These are phyloP conservation scores for Polyergus mexicanus DNA, from an alignment of 1,140 invertebrate genomes.

Conservation along the genomic window DNA sequence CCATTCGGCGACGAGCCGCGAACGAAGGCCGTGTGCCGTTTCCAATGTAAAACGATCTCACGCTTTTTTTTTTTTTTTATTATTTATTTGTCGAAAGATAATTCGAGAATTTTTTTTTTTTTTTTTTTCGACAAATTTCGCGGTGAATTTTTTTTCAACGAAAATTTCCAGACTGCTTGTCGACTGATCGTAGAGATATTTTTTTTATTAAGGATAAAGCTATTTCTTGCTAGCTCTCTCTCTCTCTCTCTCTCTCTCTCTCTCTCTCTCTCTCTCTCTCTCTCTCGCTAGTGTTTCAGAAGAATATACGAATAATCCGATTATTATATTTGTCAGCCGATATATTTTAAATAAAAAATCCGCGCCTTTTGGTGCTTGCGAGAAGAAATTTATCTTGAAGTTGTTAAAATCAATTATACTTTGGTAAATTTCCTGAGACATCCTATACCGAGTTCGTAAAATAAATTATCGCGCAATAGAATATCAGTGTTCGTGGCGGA, in stretches of 20 bases:
- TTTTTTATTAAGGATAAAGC: neutral
- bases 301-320: neutral
- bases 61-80: no score
- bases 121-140: neutral
- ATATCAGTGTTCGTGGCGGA: neutral
- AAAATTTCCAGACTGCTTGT: neutral
- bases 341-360: neutral
- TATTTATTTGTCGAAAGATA: neutral
- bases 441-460: neutral
- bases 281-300: neutral
- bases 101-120: no score
- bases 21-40: slow-evolving; percentile 18
- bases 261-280: neutral
- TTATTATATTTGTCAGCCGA: neutral
- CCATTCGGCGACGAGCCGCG: slow-evolving; percentile 1
- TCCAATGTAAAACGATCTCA: slow-evolving; percentile 29
- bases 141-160: neutral
- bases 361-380: neutral
- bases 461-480: slow-evolving; percentile 33
- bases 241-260: neutral
- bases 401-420: neutral
- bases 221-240: neutral
- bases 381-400: neutral
- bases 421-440: neutral
- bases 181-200: neutral